Base-by-base conservation (phyloP, 37 sponge, comb jelly and placozoan genomes). In the Haliclona indistincta region DNA sequence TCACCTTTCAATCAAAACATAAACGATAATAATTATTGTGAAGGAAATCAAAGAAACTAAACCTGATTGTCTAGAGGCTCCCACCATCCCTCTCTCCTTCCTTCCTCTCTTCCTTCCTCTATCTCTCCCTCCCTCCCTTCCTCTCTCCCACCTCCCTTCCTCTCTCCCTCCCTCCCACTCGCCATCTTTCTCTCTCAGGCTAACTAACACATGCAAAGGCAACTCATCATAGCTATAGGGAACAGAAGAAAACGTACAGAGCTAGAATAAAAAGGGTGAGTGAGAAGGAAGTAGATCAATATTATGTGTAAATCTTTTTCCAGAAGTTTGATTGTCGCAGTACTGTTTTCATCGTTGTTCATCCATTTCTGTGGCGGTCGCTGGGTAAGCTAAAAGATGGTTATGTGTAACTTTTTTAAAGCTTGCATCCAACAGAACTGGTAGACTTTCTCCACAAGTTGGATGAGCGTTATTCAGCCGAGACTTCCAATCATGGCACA, bases 291-390 rank as follows among this genome's bases (percentile, higher is more conserved):
- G n/a, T n/a, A 7, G 8, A 7, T 28, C 20, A 28, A 28, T 23
- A 10, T 20, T 8, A 8, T 28, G 25, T n/a, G 6, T 60, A 8
- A 8, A 28, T 7, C 13, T 35, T 23, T 28, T 65, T 15, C 39
- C 23, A 65, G 66, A 65, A 65, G 22, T 65, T 65, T 65, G 66
- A 65, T 7, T 38, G 38, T 22, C 66, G 66, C 4, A 32, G 3
- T 23, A 7, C 26, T 43, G 69, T 68, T 28, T 3, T 68, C 38
- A 6, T 68, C 3, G 49, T 68, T 43, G 49, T 43, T 3, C 69
- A 68, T 68, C 26, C 20, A 10, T 30, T 68, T n/a, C 69, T 25
- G 3, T 68, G 69, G 69, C 49, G 45, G 23, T 68, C 69, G 11
- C 22, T 8, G 23, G 26, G 69, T 65, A 65, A 35, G 39, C 23